These are phyloP conservation scores for Pseudococcus longispinus DNA, from an alignment of 2,888 invertebrate genomes.

Conservation along the genomic window DNA sequence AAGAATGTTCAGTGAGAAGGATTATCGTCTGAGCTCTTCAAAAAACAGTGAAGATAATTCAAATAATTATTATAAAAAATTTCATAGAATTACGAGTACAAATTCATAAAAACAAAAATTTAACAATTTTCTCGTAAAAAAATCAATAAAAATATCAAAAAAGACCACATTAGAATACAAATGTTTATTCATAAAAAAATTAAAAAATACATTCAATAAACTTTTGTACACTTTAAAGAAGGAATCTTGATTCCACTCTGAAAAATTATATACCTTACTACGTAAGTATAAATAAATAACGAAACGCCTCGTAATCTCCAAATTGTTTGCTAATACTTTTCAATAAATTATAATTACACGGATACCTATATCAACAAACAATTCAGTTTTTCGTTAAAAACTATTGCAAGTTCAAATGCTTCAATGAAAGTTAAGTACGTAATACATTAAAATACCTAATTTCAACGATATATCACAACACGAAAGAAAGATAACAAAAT, in stretches of 20 bases:
- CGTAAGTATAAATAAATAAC: constrained; percentile 10
- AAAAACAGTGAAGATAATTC: no score
- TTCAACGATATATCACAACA: constrained; percentile 25
- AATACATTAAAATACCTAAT: neutral
- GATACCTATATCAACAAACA: neutral
- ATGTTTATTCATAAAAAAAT: constrained; percentile 33
- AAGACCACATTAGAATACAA: neutral
- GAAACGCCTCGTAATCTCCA: constrained; percentile 13
- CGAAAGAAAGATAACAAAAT: neutral
- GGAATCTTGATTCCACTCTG: neutral
- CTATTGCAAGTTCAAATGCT: neutral
- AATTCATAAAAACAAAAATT: no score
- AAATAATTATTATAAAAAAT: no score
- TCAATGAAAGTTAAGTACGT: constrained; percentile 24
- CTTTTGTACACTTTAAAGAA: neutral
- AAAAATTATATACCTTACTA: neutral
- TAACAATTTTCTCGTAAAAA: no score
- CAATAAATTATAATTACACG: constrained; percentile 40
- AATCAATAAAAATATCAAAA: no score
- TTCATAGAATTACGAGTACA: no score
- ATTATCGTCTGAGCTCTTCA: no score
- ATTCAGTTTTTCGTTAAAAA: constrained; percentile 2
- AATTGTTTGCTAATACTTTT: constrained; percentile 21
- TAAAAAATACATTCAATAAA: constrained; percentile 25
- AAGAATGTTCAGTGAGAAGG: no score